These are phyloP conservation scores for Mus spretus DNA, from an alignment of 2,797 vertebrate species.

Conservation along the genomic window DNA sequence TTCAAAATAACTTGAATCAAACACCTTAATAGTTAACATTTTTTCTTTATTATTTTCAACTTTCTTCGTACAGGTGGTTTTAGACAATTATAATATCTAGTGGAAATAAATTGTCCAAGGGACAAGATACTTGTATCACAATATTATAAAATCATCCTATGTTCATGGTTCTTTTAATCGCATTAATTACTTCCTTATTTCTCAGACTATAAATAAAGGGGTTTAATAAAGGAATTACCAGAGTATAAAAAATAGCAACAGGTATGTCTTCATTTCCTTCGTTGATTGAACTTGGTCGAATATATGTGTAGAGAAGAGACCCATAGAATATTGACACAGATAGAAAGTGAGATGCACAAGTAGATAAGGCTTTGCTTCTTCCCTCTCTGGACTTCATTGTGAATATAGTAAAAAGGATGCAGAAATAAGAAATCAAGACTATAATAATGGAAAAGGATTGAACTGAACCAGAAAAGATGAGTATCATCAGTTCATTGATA, in stretches of 20 bases:
- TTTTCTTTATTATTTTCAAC: neutral
- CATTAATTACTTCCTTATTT: slow-evolving; percentile 72
- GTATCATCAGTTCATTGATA: slow-evolving; percentile 70
- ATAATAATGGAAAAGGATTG: neutral
- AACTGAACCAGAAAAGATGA: slow-evolving; percentile 27
- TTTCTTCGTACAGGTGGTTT: neutral
- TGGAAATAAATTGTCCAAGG: neutral
- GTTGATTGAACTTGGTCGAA: slow-evolving; percentile 63
- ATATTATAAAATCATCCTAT: neutral
- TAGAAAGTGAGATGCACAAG: slow-evolving; percentile 56
- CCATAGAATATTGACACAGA: slow-evolving; percentile 74
- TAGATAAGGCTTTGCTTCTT: slow-evolving; percentile 62
- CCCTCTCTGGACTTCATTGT: slow-evolving; percentile 58
- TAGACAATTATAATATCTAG: neutral
- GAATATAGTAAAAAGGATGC: slow-evolving; percentile 70
- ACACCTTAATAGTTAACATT: neutral
- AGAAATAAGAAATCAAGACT: slow-evolving; percentile 45
- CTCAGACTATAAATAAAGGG: slow-evolving; percentile 79
- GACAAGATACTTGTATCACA: neutral
- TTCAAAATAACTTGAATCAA: neutral
- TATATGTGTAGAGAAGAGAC: slow-evolving; percentile 76
- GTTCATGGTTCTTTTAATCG: neutral
- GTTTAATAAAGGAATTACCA: slow-evolving; percentile 76
- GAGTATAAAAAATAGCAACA: slow-evolving; percentile 70
- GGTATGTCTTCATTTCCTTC: slow-evolving; percentile 67